phyloP scores from a whole-genome alignment of 1,140 invertebrate genomes.

The Nephotettix cincticeps region DNA sequence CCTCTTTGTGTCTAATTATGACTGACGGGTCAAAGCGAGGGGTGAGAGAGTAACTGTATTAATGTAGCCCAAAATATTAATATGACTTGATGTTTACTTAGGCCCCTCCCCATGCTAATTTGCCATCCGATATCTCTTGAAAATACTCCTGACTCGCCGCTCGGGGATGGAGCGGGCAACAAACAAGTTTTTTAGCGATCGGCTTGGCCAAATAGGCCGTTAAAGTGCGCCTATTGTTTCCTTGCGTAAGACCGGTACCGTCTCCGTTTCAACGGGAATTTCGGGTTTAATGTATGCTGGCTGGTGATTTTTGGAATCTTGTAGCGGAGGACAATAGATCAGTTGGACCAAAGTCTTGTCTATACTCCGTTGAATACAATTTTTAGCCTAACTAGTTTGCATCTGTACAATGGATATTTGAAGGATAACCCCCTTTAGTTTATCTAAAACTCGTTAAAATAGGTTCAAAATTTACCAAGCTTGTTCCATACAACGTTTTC shows the following conservation, averaged over 20 bases:
- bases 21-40: slow-evolving; percentile 5
- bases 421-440: too few species aligned
- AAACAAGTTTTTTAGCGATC: too few species aligned
- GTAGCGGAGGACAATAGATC: too few species aligned
- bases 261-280: slow-evolving; percentile 15
- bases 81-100: slow-evolving; percentile 24
- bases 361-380: too few species aligned
- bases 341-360: too few species aligned
- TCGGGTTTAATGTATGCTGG: background rate
- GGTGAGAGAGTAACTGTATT: slow-evolving; percentile 15
- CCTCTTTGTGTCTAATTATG: slow-evolving; percentile 19
- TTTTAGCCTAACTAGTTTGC: too few species aligned
- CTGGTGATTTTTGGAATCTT: too few species aligned
- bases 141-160: background rate
- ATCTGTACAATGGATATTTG: too few species aligned
- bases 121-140: slow-evolving; percentile 10
- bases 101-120: slow-evolving; percentile 6
- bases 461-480: too few species aligned
- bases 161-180: too few species aligned
- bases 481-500: too few species aligned
- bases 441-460: too few species aligned
- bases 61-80: slow-evolving; percentile 24
- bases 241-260: background rate
- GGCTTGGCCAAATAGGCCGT: background rate
- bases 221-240: background rate